Evolutionary conservation across 1,140 invertebrate species (phyloP).

Genomic region (Zaprionus taronus): DNA sequence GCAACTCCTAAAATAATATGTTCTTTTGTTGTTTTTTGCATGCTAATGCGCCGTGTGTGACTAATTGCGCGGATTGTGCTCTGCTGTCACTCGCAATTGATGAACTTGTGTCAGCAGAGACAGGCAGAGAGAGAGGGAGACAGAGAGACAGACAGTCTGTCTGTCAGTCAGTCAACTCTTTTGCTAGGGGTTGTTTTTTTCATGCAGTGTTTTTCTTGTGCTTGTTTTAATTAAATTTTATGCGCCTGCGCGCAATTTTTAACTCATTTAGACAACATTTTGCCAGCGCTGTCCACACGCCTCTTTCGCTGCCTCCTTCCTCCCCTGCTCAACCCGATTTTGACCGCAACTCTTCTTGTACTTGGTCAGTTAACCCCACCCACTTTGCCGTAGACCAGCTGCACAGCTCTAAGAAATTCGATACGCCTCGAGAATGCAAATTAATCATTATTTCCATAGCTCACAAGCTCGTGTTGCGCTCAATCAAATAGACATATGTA

Average conservation of each 20-base stretch:
- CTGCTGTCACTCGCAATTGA: constrained; percentile 52
- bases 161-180: constrained; percentile 39
- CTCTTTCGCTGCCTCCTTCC: constrained; percentile 17
- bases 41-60: constrained; percentile 64
- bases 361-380: constrained; percentile 24
- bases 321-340: constrained; percentile 21
- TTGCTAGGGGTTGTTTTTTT: constrained; percentile 51
- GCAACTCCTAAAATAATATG: constrained; percentile 24
- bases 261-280: constrained; percentile 62
- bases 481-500: constrained; percentile 60
- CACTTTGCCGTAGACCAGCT: constrained; percentile 17
- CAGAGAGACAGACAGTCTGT: neutral
- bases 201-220: constrained; percentile 1
- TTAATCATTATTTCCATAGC: constrained; percentile 37
- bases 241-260: constrained; percentile 79
- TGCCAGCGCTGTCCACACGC: constrained; percentile 40
- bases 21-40: constrained; percentile 42
- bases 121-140: neutral
- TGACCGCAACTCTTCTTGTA: constrained; percentile 30
- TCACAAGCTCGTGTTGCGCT: constrained; percentile 34
- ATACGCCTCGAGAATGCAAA: constrained; percentile 31
- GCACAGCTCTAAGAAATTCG: constrained; percentile 23
- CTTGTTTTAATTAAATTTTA: constrained; percentile 80
- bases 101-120: constrained; percentile 69
- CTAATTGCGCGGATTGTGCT: constrained; percentile 75